These are phyloP conservation scores for Bathynomus jamesi DNA, from an alignment of 1,140 invertebrate genomes.

Conservation along the genomic window DNA sequence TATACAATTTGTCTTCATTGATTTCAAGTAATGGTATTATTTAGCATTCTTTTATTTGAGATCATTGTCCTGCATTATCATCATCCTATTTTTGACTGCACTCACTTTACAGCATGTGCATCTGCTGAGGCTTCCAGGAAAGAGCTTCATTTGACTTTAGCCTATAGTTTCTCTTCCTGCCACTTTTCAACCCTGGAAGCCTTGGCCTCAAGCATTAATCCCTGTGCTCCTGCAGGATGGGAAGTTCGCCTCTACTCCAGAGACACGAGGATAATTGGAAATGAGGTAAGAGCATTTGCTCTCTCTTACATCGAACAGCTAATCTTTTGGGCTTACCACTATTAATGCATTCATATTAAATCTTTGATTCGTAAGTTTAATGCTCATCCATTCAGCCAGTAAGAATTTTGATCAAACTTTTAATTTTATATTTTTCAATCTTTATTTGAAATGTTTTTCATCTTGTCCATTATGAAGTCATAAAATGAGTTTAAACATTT, in stretches of 20 bases:
- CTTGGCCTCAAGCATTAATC: constrained; percentile 62
- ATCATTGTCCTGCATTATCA: background rate
- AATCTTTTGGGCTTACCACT: no score
- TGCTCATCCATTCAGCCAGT: background rate
- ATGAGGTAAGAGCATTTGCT: no score
- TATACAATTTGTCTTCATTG: no score
- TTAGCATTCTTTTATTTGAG: no score
- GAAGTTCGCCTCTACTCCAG: constrained; percentile 77
- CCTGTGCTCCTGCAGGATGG: constrained; percentile 60
- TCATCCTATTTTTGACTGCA: constrained; percentile 12
- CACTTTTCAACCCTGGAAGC: constrained; percentile 63
- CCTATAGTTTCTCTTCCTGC: constrained; percentile 70
- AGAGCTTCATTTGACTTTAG: constrained; percentile 75
- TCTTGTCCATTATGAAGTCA: no score
- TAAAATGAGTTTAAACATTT: no score
- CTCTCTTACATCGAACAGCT: no score
- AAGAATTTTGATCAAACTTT: background rate
- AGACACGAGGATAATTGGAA: constrained; percentile 62
- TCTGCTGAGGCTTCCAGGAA: constrained; percentile 44
- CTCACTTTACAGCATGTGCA: constrained; percentile 1
- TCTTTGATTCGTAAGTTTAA: no score
- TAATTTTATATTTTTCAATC: no score
- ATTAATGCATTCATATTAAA: no score
- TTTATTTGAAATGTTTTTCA: no score
- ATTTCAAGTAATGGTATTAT: no score